Evolutionary conservation across 2,797 vertebrate species (phyloP).

Genomic region (Crenichthys baileyi): DNA sequence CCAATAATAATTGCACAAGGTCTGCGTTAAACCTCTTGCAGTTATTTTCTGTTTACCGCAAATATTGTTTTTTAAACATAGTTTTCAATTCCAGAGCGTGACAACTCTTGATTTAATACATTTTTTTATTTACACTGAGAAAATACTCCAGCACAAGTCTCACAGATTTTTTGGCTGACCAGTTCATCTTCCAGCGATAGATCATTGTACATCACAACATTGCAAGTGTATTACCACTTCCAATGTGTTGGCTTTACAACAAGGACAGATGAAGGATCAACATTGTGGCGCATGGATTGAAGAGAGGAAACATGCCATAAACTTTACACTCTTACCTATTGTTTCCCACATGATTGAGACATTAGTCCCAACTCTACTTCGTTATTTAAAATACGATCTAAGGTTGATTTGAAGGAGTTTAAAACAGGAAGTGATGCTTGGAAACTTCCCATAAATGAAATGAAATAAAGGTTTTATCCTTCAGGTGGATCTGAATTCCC

Average conservation of each 20-base stretch:
- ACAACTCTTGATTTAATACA: background rate
- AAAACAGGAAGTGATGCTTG: slow-evolving; percentile 13
- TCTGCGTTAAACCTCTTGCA: background rate
- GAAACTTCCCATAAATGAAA: slow-evolving; percentile 11
- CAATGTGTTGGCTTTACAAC: background rate
- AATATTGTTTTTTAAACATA: background rate
- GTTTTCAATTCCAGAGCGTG: background rate
- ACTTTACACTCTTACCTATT: slow-evolving; percentile 19
- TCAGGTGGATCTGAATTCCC: slow-evolving; percentile 32
- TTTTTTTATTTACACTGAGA: background rate
- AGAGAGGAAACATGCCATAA: slow-evolving; percentile 6
- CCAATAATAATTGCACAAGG: background rate
- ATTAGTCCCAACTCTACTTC: slow-evolving; percentile 11
- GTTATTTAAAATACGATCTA: slow-evolving; percentile 12
- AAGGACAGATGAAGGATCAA: background rate
- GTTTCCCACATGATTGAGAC: slow-evolving; percentile 19
- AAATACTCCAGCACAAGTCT: background rate
- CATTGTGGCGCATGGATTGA: background rate
- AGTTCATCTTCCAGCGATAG: background rate
- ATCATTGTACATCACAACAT: background rate
- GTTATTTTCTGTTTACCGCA: background rate
- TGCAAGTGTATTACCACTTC: background rate
- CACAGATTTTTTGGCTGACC: background rate
- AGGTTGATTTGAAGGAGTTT: slow-evolving; percentile 7
- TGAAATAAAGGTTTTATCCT: slow-evolving; percentile 29